Base-by-base conservation (phyloP, 2,113 vertebrate genomes). In the Uria aalge region DNA sequence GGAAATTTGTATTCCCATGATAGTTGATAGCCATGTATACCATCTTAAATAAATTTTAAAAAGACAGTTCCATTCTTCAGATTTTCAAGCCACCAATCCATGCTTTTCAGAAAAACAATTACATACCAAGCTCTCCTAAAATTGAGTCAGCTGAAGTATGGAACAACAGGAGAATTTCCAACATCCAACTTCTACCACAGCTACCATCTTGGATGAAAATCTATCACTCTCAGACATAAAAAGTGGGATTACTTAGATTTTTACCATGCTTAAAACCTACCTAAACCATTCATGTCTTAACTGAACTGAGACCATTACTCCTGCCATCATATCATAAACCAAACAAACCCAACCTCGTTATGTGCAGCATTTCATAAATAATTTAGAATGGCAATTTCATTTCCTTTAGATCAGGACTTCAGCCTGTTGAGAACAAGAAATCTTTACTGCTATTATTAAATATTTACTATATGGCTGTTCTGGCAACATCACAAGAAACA, bases 401-500 rank as follows among this genome's bases (percentile, higher is more conserved):
- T 96, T 96, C 92, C 93, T 93, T 96, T 94, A 88, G 50, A 94
- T 79, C 62, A 90, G 85, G 62, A 90, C 32, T 80, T 85, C 30
- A 88, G 76, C 24, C 60, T 0, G 1, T 2, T 72, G 53, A 97
- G 92, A 96, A 90, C 47, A 88, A 94, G 71, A 92, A 92, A 94
- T 91, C 91, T 94, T 96, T 94, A 96, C 78, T 69, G 83, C 76
- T 71, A 32, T 80, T 91, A 97, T 97, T 92, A 98, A 98, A 95
- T 96, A 98, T 98, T 98, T 96, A 98, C 52, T 83, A 87, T 95
- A 97, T 97, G 90, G 86, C 68, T 97, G 69, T 77, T 86, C 64
- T 96, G 94, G 95, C 94, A 82, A 38, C 48, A 71, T 96, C 52
- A 90, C 94, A 96, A 95, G 89, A 94, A 66, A 71, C 36, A 68